Conservation (phyloP, 2,113 vertebrate species). For the Pluvialis apricaria region DNA sequence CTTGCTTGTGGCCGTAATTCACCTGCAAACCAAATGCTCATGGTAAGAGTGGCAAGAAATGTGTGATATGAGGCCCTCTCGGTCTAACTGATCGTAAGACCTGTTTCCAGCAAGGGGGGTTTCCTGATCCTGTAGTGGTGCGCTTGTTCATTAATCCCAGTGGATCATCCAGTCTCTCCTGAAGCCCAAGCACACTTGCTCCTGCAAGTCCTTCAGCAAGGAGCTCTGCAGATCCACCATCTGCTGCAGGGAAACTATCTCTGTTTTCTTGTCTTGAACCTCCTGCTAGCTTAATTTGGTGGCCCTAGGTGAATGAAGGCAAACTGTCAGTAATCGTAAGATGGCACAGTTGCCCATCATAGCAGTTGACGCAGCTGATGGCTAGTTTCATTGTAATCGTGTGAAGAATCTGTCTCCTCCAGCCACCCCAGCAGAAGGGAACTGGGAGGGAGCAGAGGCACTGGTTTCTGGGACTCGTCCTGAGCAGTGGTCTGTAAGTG, state of each 20-base stretch:
- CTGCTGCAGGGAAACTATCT: background rate
- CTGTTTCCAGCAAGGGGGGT: rapidly evolving
- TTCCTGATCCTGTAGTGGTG: background rate
- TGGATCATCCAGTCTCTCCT: background rate
- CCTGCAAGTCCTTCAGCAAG: background rate
- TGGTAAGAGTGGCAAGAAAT: background rate
- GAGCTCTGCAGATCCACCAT: background rate
- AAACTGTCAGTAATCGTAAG: background rate
- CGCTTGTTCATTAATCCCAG: background rate
- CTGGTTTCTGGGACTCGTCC: background rate
- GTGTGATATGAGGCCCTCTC: background rate
- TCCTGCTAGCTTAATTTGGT: background rate
- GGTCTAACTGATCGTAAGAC: background rate
- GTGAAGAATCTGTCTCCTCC: background rate
- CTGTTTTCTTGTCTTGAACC: background rate
- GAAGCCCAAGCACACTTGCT: background rate
- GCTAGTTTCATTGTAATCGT: background rate
- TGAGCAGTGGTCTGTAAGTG: background rate
- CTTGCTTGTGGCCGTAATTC: background rate
- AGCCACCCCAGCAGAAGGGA: background rate
- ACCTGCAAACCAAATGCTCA: background rate
- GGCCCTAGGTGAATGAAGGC: background rate
- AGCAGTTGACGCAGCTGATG: background rate
- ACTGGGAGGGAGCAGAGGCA: background rate
- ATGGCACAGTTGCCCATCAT: background rate